Evolutionary conservation across 35 echinoderm and acorn worm species (phyloP).

Genomic region (Stichopus chloronotus): DNA sequence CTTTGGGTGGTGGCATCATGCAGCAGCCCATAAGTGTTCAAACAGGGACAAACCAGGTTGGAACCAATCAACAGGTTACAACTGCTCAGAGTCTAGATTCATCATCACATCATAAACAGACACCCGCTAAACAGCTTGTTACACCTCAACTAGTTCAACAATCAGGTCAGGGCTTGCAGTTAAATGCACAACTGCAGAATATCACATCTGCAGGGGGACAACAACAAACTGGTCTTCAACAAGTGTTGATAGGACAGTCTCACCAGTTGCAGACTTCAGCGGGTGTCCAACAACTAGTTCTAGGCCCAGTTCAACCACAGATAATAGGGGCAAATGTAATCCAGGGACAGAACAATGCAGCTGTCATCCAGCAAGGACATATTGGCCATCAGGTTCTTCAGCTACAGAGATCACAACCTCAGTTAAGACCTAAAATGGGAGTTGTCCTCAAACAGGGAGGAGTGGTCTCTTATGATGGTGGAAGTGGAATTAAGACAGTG

Average conservation of each 20-base stretch:
- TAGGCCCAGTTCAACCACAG: conserved; percentile 16
- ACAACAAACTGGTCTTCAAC: conserved; percentile 27
- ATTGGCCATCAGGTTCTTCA: conserved; percentile 13
- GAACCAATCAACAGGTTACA: not conserved
- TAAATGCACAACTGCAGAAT: conserved; percentile 29
- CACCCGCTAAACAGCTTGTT: not conserved
- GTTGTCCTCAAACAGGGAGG: conserved; percentile 45
- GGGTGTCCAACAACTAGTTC: not conserved
- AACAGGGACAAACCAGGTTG: not conserved
- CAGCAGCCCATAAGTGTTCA: not conserved
- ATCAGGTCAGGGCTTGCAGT: not conserved
- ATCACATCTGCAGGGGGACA: not conserved
- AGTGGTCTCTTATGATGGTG: conserved; percentile 24
- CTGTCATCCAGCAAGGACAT: conserved; percentile 24
- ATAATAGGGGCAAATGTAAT: conserved; percentile 31
- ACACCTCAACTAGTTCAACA: not conserved
- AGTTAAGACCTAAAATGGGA: conserved; percentile 39
- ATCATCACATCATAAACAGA: not conserved
- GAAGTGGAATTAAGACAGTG: not conserved
- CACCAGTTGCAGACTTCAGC: not conserved
- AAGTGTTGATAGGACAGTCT: conserved; percentile 11
- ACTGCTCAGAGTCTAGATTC: not conserved
- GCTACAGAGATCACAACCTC: conserved; percentile 15
- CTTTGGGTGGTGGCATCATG: not conserved
- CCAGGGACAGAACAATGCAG: not conserved